Base-by-base conservation (phyloP, 1,140 invertebrate species). In the Hypsibius dujardini region DNA sequence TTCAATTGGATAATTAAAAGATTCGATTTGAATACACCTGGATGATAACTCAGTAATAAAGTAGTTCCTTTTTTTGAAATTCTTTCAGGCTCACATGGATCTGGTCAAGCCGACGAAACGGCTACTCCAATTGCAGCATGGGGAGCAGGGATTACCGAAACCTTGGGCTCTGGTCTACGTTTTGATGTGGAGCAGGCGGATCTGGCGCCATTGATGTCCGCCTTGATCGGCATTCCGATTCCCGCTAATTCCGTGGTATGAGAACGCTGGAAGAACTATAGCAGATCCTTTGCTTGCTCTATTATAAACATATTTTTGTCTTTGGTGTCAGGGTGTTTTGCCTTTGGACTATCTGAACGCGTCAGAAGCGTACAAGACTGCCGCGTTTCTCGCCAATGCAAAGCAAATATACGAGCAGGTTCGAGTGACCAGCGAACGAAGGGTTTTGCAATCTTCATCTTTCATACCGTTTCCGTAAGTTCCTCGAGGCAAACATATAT, bases 101-200 rank as follows among this genome's bases (percentile, higher is more conserved):
- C 90, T 77, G 94, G 95, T 45, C 86, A 88, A 71, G 76, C 83
- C 2, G 85, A 88, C 79, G 95, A 98, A 83, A 97, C 93, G n/a
- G 82, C 91, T 79, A 94, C 91, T 12, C 95, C 95, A 0, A 84
- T 96, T 73, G 84, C 98, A 71, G 84, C 86, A 1, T 98, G 95
- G 95, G 95, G 95, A 69, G 85, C 90, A 67, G 95, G 94, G 50
- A 81, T n/a, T n/a, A n/a, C n/a, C n/a, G n/a, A n/a, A n/a, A n/a
- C n/a, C n/a, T n/a, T n/a, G n/a, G n/a, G n/a, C n/a, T n/a, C n/a
- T n/a, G n/a, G n/a, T n/a, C n/a, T n/a, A n/a, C n/a, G n/a, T n/a
- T 77, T 70, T 72, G 85, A 90, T 79, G 80, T 95, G 46, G 84
- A 87, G 72, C 90, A 96, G 85, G 90, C 89, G 70, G 93, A 96